These are phyloP conservation scores for Sarcophaga variegata DNA, from an alignment of 2,888 invertebrate genomes.

Conservation along the genomic window DNA sequence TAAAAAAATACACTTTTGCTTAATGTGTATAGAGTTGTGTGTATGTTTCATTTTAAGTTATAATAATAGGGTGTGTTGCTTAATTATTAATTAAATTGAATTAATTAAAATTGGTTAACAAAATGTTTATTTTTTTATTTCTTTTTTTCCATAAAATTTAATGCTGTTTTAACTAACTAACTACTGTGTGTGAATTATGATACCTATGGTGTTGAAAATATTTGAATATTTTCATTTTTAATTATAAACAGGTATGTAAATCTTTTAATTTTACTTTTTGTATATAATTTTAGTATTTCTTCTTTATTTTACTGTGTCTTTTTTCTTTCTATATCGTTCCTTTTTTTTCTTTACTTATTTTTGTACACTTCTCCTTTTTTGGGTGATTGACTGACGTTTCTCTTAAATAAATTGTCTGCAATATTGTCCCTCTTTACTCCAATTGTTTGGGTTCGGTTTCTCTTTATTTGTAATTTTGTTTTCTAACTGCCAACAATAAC, in stretches of 20 bases:
- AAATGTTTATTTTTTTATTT: background rate
- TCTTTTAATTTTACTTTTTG: constrained; percentile 12
- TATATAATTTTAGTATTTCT: constrained; percentile 9
- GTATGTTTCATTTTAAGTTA: too few species aligned
- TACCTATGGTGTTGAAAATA: background rate
- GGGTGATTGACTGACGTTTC: background rate
- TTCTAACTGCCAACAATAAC: constrained; percentile 7
- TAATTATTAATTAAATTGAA: background rate
- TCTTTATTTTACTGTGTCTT: background rate
- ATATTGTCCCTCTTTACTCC: background rate
- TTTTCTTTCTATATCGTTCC: background rate
- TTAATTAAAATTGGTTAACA: background rate
- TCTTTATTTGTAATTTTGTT: constrained; percentile 6
- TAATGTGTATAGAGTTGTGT: too few species aligned
- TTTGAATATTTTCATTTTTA: background rate
- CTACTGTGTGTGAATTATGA: background rate
- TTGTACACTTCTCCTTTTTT: background rate
- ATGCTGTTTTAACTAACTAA: background rate
- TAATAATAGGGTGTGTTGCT: too few species aligned
- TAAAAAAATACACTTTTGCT: too few species aligned
- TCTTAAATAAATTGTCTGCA: constrained; percentile 11
- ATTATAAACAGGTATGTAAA: constrained; percentile 50
- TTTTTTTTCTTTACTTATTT: background rate
- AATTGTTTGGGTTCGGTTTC: constrained; percentile 13
- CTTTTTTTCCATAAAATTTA: background rate